Evolutionary conservation across 2,113 vertebrate genomes (phyloP).

Genomic region (Vulpes vulpes): DNA sequence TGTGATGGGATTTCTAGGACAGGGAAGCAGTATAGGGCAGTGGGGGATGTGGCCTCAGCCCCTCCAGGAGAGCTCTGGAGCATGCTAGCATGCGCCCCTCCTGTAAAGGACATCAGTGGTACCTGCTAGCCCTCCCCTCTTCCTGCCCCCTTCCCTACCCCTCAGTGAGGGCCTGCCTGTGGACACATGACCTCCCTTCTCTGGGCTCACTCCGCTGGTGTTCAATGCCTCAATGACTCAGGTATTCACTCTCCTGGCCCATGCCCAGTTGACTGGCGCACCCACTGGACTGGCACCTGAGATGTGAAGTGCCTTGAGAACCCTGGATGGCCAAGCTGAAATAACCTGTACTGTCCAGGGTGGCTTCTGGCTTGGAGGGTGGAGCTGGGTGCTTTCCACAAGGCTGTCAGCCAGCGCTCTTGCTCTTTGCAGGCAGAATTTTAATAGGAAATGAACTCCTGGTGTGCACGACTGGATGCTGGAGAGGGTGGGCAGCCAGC

Average conservation of each 20-base stretch:
- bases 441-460: not conserved
- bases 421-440: not conserved
- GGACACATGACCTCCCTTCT: not conserved
- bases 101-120: not conserved
- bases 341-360: not conserved
- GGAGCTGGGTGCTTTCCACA: not conserved
- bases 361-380: not conserved
- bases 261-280: not conserved
- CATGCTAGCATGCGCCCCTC: accelerated
- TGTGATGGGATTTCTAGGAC: not conserved
- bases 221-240: not conserved
- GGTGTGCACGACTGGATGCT: not conserved
- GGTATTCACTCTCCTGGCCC: not conserved
- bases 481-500: not conserved
- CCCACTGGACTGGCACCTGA: not conserved
- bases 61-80: no score
- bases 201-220: not conserved
- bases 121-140: no score
- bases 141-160: no score
- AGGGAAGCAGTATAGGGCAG: not conserved
- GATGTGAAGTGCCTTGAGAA: not conserved
- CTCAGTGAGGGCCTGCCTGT: not conserved
- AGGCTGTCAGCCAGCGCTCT: not conserved
- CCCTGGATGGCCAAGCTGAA: not conserved
- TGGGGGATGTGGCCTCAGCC: not conserved